These are phyloP conservation scores for Catocala nupta DNA, from an alignment of 2,888 invertebrate species.

Conservation along the genomic window DNA sequence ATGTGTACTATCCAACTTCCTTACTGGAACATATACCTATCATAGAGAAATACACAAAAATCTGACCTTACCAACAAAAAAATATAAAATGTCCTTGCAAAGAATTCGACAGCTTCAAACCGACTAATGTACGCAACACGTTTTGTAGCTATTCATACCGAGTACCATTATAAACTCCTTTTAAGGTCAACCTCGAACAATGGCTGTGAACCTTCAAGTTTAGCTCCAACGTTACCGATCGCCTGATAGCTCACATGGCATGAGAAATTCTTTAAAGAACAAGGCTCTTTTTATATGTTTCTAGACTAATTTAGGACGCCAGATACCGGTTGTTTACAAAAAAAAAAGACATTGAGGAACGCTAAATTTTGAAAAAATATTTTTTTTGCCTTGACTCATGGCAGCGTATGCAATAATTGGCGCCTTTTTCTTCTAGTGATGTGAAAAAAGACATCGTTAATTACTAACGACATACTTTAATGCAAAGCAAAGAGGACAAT, in stretches of 20 bases:
- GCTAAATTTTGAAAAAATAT: no score
- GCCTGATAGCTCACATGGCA: slow-evolving; percentile 39
- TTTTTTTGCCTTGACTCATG: no score
- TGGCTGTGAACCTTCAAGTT: slow-evolving; percentile 39
- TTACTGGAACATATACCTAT: no score
- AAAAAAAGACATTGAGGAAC: no score
- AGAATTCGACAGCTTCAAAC: not conserved
- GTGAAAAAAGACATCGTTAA: no score
- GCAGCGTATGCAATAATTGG: no score
- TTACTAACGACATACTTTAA: no score
- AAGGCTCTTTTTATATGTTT: slow-evolving; percentile 1
- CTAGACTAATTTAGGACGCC: no score
- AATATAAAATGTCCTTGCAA: slow-evolving; percentile 6
- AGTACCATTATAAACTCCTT: slow-evolving; percentile 17
- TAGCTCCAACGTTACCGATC: slow-evolving; percentile 35
- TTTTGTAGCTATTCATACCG: slow-evolving; percentile 14
- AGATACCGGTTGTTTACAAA: no score
- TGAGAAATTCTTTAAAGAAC: slow-evolving; percentile 35
- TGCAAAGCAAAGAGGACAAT: no score
- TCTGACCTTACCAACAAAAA: not conserved
- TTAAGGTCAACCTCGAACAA: slow-evolving; percentile 45
- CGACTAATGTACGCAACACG: slow-evolving; percentile 7
- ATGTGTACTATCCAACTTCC: no score
- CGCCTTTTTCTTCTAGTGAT: no score
- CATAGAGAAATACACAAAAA: not conserved